phyloP scores from a whole-genome alignment of 2,797 vertebrate genomes.

The Enteromius trimaculatus region DNA sequence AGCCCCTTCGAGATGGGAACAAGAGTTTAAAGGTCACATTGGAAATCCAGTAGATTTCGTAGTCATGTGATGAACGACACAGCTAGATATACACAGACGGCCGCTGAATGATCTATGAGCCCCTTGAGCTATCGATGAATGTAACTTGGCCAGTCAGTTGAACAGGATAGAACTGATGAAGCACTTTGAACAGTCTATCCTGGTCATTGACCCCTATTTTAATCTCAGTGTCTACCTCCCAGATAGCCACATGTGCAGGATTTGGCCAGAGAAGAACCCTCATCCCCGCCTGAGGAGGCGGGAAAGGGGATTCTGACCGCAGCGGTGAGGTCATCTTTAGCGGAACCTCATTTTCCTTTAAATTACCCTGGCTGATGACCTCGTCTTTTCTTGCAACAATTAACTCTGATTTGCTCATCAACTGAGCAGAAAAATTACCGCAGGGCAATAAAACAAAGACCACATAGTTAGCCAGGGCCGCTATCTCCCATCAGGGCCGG shows the following conservation, averaged over 20 bases:
- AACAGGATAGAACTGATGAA: constrained; percentile 49
- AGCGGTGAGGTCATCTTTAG: constrained; percentile 77
- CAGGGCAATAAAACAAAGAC: constrained; percentile 65
- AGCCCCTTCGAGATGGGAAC: constrained; percentile 35
- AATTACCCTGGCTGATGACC: constrained; percentile 81
- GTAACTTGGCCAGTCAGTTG: constrained; percentile 43
- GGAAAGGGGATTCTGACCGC: constrained; percentile 70
- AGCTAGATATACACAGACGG: constrained; percentile 35
- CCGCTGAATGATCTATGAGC: constrained; percentile 31
- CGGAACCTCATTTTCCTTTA: constrained; percentile 80
- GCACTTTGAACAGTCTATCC: constrained; percentile 50
- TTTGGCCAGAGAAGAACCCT: constrained; percentile 77
- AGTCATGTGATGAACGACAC: constrained; percentile 43
- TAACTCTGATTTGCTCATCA: constrained; percentile 81
- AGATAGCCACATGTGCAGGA: constrained; percentile 69
- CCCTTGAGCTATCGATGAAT: constrained; percentile 46
- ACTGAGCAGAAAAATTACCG: constrained; percentile 66
- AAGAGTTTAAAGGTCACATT: constrained; percentile 48
- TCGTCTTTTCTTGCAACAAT: constrained; percentile 81
- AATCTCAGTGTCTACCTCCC: constrained; percentile 58
- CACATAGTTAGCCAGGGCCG: constrained; percentile 62
- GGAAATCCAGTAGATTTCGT: constrained; percentile 49
- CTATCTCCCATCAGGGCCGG: constrained; percentile 66
- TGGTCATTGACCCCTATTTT: constrained; percentile 56
- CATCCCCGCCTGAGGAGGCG: constrained; percentile 71